phyloP scores from a whole-genome alignment of 2,888 invertebrate species.

The Heteropelma amictum region DNA sequence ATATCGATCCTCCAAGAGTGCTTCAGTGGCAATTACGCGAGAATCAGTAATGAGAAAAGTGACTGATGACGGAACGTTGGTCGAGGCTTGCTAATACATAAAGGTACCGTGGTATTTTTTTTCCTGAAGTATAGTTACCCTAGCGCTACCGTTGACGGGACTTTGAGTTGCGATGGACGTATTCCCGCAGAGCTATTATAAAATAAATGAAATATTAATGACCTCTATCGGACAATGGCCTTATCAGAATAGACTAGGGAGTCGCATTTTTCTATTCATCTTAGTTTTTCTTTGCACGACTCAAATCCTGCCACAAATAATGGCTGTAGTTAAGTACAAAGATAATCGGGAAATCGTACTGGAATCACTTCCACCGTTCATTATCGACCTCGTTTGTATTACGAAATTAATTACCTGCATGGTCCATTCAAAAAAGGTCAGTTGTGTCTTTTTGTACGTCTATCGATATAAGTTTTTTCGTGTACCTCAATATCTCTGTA shows the following conservation, averaged over 20 bases:
- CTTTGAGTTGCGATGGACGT: slow-evolving; percentile 16
- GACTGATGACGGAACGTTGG: no score
- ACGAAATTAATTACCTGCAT: slow-evolving; percentile 12
- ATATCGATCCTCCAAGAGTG: neutral
- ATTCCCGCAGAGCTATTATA: slow-evolving; percentile 36
- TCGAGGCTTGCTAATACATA: no score
- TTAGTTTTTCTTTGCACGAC: neutral
- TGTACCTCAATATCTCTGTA: no score
- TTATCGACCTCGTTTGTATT: neutral
- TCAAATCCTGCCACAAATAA: slow-evolving; percentile 23
- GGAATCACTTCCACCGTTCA: slow-evolving; percentile 12
- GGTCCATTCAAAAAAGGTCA: slow-evolving; percentile 10
- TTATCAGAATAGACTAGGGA: slow-evolving; percentile 7
- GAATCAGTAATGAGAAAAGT: neutral
- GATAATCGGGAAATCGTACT: slow-evolving; percentile 13
- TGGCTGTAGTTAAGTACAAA: neutral
- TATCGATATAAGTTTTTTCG: no score
- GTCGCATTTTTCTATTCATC: neutral
- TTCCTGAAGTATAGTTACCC: neutral
- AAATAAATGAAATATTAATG: slow-evolving; percentile 37
- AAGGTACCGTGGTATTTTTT: no score
- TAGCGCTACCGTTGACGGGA: neutral
- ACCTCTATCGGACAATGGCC: slow-evolving; percentile 42
- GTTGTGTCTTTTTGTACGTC: no score
- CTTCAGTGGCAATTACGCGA: neutral